phyloP scores from a whole-genome alignment of 2,888 invertebrate genomes.

The Pristionchus entomophagus region DNA sequence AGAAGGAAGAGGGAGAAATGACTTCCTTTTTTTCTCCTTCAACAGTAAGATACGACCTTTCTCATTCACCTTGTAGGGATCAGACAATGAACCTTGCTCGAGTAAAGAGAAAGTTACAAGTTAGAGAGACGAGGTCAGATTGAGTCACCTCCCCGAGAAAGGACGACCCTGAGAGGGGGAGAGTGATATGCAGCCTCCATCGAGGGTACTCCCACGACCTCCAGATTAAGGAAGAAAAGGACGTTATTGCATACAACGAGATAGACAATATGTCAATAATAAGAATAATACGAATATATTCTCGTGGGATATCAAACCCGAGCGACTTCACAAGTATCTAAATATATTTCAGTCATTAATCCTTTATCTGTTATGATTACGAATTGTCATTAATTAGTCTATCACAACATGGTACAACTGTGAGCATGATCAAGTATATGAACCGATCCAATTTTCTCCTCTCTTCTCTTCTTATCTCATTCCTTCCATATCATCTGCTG shows the following conservation, averaged over 20 bases:
- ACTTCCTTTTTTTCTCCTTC: neutral
- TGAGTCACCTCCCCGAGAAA: neutral
- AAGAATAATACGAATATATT: neutral
- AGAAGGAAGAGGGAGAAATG: neutral
- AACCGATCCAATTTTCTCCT: no score
- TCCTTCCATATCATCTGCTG: neutral
- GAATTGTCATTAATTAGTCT: neutral
- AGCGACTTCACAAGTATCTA: neutral
- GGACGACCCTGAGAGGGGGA: neutral
- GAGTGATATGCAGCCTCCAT: neutral
- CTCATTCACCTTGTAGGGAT: neutral
- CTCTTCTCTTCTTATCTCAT: neutral
- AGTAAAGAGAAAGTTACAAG: slow-evolving; percentile 30
- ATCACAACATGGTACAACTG: slow-evolving; percentile 6
- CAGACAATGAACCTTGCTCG: slow-evolving; percentile 37
- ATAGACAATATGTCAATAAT: no score
- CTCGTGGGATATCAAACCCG: neutral
- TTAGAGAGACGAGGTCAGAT: slow-evolving; percentile 26
- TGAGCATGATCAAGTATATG: neutral
- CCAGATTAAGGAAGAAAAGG: no score
- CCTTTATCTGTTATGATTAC: neutral
- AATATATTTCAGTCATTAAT: neutral
- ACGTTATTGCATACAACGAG: no score
- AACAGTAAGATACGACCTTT: neutral
- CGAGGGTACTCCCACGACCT: neutral